These are phyloP conservation scores for Thunnus albacares DNA, from an alignment of 2,797 vertebrate genomes.

Conservation along the genomic window DNA sequence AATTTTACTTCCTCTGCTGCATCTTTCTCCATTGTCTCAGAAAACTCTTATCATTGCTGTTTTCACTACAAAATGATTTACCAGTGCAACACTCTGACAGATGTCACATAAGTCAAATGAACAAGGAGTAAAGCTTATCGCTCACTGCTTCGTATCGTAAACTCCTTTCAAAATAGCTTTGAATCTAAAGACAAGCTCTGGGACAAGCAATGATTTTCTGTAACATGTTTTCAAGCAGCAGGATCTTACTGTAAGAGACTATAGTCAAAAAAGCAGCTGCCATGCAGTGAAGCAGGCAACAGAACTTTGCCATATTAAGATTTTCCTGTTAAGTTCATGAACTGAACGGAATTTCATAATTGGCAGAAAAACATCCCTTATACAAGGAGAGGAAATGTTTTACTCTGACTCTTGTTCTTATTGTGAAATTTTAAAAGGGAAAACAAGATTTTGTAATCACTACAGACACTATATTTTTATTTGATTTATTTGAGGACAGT, in stretches of 20 bases:
- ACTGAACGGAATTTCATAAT: constrained; percentile 29
- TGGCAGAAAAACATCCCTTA: constrained; percentile 7
- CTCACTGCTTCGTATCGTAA: background rate
- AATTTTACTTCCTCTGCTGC: background rate
- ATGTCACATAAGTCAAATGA: constrained; percentile 24
- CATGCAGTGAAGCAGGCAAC: background rate
- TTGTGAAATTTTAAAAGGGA: background rate
- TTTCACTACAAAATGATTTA: constrained; percentile 6
- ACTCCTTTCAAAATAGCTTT: constrained; percentile 4
- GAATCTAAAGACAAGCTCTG: constrained; percentile 30
- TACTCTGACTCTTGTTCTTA: constrained; percentile 37
- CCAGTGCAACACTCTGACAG: constrained; percentile 14
- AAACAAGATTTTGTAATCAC: too few relatives aligned
- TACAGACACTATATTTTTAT: background rate
- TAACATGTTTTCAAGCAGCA: constrained; percentile 4
- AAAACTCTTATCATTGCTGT: background rate
- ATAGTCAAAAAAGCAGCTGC: constrained; percentile 22
- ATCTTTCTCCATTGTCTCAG: constrained; percentile 6
- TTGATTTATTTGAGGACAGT: background rate
- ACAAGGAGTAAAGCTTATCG: constrained; percentile 8
- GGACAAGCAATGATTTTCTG: constrained; percentile 21
- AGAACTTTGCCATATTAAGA: background rate
- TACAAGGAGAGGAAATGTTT: constrained; percentile 9
- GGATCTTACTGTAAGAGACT: constrained; percentile 7
- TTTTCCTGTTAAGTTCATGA: constrained; percentile 17